phyloP scores from a whole-genome alignment of 2,888 invertebrate species.

The Sphaerophoria taeniata region DNA sequence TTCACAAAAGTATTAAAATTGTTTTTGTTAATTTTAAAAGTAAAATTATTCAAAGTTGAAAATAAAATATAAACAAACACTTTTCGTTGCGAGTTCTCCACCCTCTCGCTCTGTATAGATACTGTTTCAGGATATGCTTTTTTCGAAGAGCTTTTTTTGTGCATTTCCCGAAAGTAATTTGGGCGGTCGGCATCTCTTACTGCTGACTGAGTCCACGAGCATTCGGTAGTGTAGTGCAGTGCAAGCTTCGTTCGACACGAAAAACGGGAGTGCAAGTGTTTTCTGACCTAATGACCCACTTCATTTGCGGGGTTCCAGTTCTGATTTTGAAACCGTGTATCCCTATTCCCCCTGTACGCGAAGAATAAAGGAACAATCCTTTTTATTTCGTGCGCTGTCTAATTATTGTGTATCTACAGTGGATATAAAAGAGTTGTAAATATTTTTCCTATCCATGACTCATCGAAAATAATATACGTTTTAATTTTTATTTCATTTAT shows the following conservation, averaged over 20 bases:
- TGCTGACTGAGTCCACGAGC: constrained; percentile 6
- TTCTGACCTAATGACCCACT: constrained; percentile 71
- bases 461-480: constrained; percentile 51
- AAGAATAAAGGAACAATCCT: constrained; percentile 37
- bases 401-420: constrained; percentile 26
- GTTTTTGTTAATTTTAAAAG: constrained; percentile 6
- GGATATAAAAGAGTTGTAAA: constrained; percentile 13
- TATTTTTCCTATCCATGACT: constrained; percentile 44
- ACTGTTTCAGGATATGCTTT: not conserved
- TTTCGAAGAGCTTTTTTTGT: constrained; percentile 32
- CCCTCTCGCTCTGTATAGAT: not conserved
- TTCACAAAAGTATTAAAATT: constrained; percentile 24
- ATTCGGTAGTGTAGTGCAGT: constrained; percentile 6
- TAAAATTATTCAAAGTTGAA: constrained; percentile 5
- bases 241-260: constrained; percentile 52
- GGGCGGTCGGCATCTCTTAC: constrained; percentile 9
- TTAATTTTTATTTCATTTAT: constrained; percentile 12
- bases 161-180: constrained; percentile 38
- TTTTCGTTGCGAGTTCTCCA: not conserved
- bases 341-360: constrained; percentile 8
- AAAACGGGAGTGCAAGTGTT: constrained; percentile 66
- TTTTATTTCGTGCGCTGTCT: constrained; percentile 19
- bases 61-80: constrained; percentile 40
- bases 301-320: constrained; percentile 35
- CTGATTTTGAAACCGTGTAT: constrained; percentile 1